Evolutionary conservation across 2,888 invertebrate species (phyloP), one percentile per base, ranked within the genome.

Genomic region (Dinocampus coccinellae): DNA sequence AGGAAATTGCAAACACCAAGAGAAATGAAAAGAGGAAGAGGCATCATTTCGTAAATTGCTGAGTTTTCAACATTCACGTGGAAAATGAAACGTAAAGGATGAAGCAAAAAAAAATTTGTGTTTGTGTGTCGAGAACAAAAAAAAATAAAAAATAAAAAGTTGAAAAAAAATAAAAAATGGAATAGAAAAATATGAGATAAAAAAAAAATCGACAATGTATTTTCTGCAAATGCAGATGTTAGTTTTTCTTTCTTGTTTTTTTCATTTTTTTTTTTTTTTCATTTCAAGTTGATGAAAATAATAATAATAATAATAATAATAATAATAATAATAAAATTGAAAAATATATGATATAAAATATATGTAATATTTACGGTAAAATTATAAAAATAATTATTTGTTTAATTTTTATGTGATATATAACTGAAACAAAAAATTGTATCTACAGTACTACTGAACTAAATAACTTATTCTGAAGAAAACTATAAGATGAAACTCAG

Each of bases 61-160:
- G 53, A 53, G 66, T 42, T 66, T 57, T 66, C 39, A 57, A 57
- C 66, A 57, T 29, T 63, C 47, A 29, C 33, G 60, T 69, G 16
- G 62, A 61, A 68, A 68, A 71, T 66, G 53, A 67, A 69, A 68
- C n/a, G 57, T 36, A 72, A 62, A 57, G 36, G 55, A 55, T 36
- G 42, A 47, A 42, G 60, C 62, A 22, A 39, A 57, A 63, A 69
- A 57, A 62, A 52, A 61, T 47, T 10, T 20, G 39, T 66, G 55
- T 64, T 66, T 66, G 55, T 61, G 26, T 64, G 63, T 53, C 39
- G 33, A 34, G 69, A 64, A 16, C 16, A 36, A 42, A 65, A 64
- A 58, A 64, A 72, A 72, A 60, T 39, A 53, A 65, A 52, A 22
- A 26, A 58, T 29, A 62, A 29, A n/a, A 57, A n/a, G 24, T n/a